Evolutionary conservation across 2,888 invertebrate genomes (phyloP), one percentile per base, ranked within the genome.

Genomic region (Amiota mariae): DNA sequence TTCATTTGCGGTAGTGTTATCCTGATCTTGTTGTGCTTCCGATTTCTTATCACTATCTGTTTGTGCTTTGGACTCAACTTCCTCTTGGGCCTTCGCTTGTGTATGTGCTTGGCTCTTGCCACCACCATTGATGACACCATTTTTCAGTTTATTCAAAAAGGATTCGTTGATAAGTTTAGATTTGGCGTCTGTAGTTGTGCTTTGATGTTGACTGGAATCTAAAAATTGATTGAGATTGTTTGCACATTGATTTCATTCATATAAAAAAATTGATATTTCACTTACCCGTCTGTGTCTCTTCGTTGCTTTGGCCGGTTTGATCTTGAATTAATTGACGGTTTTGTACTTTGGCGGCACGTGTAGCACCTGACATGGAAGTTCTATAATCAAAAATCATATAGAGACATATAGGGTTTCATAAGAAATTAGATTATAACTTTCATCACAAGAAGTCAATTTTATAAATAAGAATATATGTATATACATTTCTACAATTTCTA

Each of bases 261-360:
- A 18, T 59, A 18, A 57, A 1, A 20, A 18, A 11, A 9, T 9
- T 59, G 1, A 20, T 18, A 20, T 15, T 66, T 63, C 47, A 74
- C 78, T 76, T 81, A 80, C 80, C 82, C 73, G 20, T 72, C 75
- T 72, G 77, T 72, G 75, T 76, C 74, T 49, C 72, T 79, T 81
- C 82, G 72, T 85, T 85, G 78, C 71, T 85, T 85, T 88, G 87
- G 80, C 86, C 86, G 83, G 81, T 84, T 85, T 88, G 87, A 76
- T 89, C 89, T 81, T 83, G 89, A 83, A 87, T 86, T 81, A 88
- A 84, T 87, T 89, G 89, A 85, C 88, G 89, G 78, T 85, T 88
- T 88, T 89, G 89, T 85, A 87, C 87, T 88, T 88, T 89, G 78
- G 88, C 84, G 76, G 87, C 83, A 78, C 88, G 86, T 73, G 88